Evolutionary conservation across 23 tunicate genomes (phyloP), one percentile per base, ranked within the genome.

Genomic region (Styela clava): DNA sequence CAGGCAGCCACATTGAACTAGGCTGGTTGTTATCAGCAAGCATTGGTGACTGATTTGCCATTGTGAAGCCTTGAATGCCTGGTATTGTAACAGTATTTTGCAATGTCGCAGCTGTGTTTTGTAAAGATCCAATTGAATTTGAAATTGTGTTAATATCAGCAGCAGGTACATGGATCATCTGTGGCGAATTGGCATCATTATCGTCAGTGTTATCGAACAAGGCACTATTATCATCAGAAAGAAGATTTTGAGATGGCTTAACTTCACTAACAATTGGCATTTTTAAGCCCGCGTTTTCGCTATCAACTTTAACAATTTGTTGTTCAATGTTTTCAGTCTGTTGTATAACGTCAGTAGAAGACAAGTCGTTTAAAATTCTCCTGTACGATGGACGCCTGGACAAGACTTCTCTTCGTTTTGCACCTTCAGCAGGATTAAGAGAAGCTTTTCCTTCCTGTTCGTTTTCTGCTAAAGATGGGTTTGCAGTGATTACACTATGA

Each of bases 1-100:
- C 88, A 2, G 95, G 95, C 85, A 89, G 68, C 95, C 95, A 89
- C 79, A 89, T 34, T n/a, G 83, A 78, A 61, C 74, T 73, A 23
- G 85, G 80, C 31, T 67, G 71, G 31, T 67, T 67, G 71, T 67
- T 67, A 16, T 67, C 71, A 0, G 31, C 22, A 22, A 67, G 30
- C 24, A 67, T 18, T 22, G 89, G 68, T 20, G 84, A 70, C 74
- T 89, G 95, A 61, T 89, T 89, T 31, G 95, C 95, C 95, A 89
- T 89, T n/a, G 95, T 83, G 64, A 89, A 89, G 31, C 88, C 84
- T 64, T 89, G 95, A 61, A 89, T 64, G 23, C 86, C 77, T 62
- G 74, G 31, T 24, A 63, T 36, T 64, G 74, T 24, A 23, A 27
- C 31, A 18, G 71, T 67, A 44, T 44, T 44, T 44, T 44, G 56